These are phyloP conservation scores for Coluber constrictor DNA, from an alignment of 2,797 vertebrate genomes.

Conservation along the genomic window DNA sequence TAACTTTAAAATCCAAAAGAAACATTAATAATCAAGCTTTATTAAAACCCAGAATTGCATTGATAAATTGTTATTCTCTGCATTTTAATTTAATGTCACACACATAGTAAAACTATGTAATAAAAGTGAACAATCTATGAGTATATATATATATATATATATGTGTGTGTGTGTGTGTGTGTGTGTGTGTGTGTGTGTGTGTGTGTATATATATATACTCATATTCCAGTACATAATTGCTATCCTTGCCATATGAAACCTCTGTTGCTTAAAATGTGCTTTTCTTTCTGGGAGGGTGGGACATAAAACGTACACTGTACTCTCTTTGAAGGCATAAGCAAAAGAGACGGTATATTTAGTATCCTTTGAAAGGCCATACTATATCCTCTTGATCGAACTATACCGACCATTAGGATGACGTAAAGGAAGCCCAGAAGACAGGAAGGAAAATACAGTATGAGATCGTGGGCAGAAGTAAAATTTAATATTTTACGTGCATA, in stretches of 20 bases:
- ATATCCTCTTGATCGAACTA: constrained; percentile 1
- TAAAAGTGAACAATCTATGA: neutral
- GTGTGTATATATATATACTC: neutral
- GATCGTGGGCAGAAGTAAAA: neutral
- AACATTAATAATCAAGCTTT: neutral
- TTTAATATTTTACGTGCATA: neutral
- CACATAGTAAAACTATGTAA: neutral
- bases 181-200: too few relatives aligned
- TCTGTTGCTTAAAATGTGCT: neutral
- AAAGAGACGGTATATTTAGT: neutral
- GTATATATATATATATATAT: neutral
- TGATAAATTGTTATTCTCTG: neutral
- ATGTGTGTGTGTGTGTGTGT: too few relatives aligned
- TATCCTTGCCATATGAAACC: neutral
- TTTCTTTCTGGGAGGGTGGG: neutral
- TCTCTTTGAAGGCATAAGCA: neutral
- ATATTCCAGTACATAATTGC: neutral
- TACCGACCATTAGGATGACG: neutral
- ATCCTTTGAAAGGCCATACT: constrained; percentile 5
- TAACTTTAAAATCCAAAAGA: constrained; percentile 35
- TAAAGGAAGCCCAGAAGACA: neutral
- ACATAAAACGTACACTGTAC: neutral
- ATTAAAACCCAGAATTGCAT: neutral
- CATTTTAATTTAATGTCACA: neutral
- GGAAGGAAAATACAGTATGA: neutral